These are phyloP conservation scores for Carassius carassius DNA, from an alignment of 2,113 vertebrate genomes.

Conservation along the genomic window DNA sequence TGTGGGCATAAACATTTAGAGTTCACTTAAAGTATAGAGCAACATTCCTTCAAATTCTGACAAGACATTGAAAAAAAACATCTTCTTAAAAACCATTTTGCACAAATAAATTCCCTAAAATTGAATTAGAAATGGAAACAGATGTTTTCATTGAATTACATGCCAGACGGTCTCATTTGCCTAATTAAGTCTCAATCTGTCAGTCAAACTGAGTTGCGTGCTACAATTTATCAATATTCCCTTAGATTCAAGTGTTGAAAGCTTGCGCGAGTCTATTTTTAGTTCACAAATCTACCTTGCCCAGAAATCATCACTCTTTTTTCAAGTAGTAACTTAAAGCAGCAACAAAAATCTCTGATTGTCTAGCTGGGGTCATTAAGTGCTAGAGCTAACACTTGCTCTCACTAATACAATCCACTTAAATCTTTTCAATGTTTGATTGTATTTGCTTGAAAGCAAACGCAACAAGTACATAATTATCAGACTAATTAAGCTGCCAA, in stretches of 20 bases:
- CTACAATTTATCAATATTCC: slow-evolving; percentile 36
- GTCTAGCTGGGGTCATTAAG: slow-evolving; percentile 23
- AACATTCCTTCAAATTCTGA: slow-evolving; percentile 2
- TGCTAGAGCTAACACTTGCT: slow-evolving; percentile 65
- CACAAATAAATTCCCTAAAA: slow-evolving; percentile 40
- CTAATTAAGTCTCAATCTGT: slow-evolving; percentile 46
- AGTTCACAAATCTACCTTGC: neutral
- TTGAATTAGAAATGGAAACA: slow-evolving; percentile 45
- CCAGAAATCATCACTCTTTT: neutral
- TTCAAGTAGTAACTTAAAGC: neutral
- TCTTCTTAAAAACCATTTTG: neutral
- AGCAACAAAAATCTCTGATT: neutral
- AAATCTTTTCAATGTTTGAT: slow-evolving; percentile 93
- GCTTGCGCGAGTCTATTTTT: slow-evolving; percentile 11
- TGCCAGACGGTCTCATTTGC: slow-evolving; percentile 31
- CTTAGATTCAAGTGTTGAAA: slow-evolving; percentile 10
- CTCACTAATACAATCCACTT: slow-evolving; percentile 83
- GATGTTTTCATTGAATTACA: slow-evolving; percentile 43
- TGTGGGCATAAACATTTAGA: neutral
- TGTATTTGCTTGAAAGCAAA: slow-evolving; percentile 94
- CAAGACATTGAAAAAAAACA: slow-evolving; percentile 3
- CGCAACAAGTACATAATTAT: slow-evolving; percentile 99
- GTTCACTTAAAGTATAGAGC: neutral
- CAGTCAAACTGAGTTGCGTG: slow-evolving; percentile 38
- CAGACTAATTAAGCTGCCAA: slow-evolving; percentile 99